Evolutionary conservation across 2,797 vertebrate species (phyloP).

Genomic region (Scolopax bukidnonensis): DNA sequence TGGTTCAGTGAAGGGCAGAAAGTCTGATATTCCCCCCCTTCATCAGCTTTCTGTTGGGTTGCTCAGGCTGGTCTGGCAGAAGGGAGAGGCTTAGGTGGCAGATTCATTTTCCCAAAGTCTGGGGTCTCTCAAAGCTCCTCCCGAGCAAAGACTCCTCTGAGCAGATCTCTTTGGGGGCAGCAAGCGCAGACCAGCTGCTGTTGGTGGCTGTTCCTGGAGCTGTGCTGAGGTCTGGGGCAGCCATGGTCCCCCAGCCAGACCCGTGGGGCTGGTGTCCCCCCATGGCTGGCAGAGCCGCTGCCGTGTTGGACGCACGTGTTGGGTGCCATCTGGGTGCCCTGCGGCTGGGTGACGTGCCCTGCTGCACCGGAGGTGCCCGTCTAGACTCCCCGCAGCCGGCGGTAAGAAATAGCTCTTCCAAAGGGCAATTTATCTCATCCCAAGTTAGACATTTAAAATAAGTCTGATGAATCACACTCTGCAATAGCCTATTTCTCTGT

Average conservation of each 20-base stretch:
- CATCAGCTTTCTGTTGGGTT: background rate
- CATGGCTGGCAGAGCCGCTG: fast-evolving
- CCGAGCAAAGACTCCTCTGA: too few species aligned
- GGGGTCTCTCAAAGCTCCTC: background rate
- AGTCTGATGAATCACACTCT: slow-evolving; percentile 10
- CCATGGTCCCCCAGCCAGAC: fast-evolving
- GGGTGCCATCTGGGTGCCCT: fast-evolving
- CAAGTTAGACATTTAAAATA: background rate
- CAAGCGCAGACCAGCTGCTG: fast-evolving
- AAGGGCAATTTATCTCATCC: background rate
- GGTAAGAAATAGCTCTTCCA: slow-evolving; percentile 16
- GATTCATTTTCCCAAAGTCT: fast-evolving
- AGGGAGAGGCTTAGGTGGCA: background rate
- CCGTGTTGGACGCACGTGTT: fast-evolving
- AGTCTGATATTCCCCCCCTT: too few species aligned
- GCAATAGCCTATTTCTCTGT: background rate
- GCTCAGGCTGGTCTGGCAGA: background rate
- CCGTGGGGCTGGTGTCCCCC: fast-evolving
- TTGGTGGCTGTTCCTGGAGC: background rate
- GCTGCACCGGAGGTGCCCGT: background rate
- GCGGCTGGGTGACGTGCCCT: background rate
- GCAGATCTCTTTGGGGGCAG: fast-evolving
- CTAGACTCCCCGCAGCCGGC: background rate
- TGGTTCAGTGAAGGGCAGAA: background rate
- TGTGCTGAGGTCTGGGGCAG: background rate